These are phyloP conservation scores for Microctenopoma steveboyesi DNA, from an alignment of 2,797 vertebrate species.

Conservation along the genomic window DNA sequence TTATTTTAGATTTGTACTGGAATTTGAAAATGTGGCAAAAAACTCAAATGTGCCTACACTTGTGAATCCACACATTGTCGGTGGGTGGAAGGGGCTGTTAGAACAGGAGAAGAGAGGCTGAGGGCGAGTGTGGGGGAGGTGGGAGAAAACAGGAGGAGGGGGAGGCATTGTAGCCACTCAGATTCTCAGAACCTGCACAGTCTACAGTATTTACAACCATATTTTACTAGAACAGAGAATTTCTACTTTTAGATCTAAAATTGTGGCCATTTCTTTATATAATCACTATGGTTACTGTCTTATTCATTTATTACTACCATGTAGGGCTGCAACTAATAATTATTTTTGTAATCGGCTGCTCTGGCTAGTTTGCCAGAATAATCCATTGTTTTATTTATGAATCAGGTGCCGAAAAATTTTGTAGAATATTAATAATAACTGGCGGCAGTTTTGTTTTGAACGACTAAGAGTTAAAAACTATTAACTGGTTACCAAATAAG, in stretches of 20 bases:
- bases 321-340: neutral
- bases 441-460: neutral
- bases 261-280: neutral
- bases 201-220: slow-evolving; percentile 20
- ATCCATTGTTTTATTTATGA: neutral
- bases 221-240: neutral
- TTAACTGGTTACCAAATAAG: neutral
- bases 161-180: slow-evolving; percentile 45
- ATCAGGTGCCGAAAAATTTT: neutral
- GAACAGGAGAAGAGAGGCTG: slow-evolving; percentile 73
- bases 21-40: slow-evolving; percentile 43
- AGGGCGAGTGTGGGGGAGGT: slow-evolving; percentile 75
- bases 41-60: slow-evolving; percentile 54
- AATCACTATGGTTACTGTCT: slow-evolving; percentile 9
- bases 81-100: slow-evolving; percentile 78
- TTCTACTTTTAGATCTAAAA: slow-evolving; percentile 5
- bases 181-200: slow-evolving; percentile 37
- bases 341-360: neutral
- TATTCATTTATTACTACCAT: neutral
- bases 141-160: slow-evolving; percentile 69
- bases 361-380: neutral
- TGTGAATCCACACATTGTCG: slow-evolving; percentile 70
- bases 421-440: neutral
- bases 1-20: slow-evolving; percentile 33
- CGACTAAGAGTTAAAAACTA: neutral